Conservation (phyloP, 2,113 vertebrate species). For the Notarius quadriscutis region DNA sequence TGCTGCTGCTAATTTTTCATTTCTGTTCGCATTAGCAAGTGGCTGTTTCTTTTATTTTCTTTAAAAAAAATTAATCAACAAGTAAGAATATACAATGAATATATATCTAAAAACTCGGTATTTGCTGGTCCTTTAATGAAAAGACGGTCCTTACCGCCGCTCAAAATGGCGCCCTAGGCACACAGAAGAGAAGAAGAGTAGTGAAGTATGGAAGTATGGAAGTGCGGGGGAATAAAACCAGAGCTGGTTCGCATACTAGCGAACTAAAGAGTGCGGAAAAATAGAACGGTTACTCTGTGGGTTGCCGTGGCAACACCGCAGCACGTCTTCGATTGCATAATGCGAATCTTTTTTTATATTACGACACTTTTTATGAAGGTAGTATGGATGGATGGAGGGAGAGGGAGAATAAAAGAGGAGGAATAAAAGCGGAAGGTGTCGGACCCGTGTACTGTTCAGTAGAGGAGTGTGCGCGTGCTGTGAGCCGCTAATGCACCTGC, state of each 20-base stretch:
- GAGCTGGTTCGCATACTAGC: neutral
- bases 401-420: neutral
- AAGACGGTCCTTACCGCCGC: neutral
- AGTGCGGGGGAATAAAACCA: neutral
- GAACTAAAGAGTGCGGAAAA: neutral
- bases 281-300: neutral
- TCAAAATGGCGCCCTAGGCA: neutral
- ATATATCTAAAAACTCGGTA: neutral
- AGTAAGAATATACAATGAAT: neutral
- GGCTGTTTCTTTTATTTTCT: neutral
- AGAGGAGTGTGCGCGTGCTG: neutral
- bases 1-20: neutral
- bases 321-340: neutral
- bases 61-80: neutral
- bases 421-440: neutral
- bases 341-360: neutral
- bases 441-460: too few relatives aligned
- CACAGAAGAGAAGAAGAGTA: neutral
- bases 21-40: neutral
- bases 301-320: constrained; percentile 20
- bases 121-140: neutral
- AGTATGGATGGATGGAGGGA: too few relatives aligned
- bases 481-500: constrained; percentile 30
- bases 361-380: neutral
- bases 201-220: neutral